Conservation (phyloP, 2,113 vertebrate genomes). For the Aleadryas rufinucha region DNA sequence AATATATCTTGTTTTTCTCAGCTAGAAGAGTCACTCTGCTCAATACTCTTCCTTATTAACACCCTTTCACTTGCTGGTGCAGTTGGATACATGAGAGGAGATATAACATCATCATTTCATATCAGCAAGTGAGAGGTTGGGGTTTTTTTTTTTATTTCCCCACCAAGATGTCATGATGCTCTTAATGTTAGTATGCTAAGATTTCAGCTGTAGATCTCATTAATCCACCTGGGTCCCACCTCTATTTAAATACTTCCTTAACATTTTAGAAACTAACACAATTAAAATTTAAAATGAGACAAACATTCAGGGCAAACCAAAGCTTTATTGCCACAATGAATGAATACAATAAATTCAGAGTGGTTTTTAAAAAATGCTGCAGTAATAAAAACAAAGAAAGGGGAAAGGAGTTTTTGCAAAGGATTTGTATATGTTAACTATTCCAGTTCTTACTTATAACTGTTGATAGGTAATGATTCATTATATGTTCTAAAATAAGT, state of each 20-base stretch:
- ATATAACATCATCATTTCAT: background rate
- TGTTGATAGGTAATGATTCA: background rate
- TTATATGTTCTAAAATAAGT: background rate
- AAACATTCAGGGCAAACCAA: background rate
- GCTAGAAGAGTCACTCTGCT: background rate
- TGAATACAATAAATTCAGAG: background rate
- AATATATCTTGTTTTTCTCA: slow-evolving; percentile 33
- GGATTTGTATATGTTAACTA: background rate
- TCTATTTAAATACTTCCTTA: background rate
- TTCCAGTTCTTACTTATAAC: background rate
- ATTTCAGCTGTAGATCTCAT: background rate
- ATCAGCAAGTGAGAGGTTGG: background rate
- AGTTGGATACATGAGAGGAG: background rate
- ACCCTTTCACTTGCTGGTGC: background rate
- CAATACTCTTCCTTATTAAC: background rate
- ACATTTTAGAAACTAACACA: background rate
- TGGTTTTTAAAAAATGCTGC: background rate
- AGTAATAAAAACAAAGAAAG: background rate
- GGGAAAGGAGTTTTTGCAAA: background rate
- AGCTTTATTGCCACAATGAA: background rate
- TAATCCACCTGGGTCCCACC: background rate
- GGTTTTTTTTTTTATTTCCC: background rate
- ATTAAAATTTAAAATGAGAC: background rate
- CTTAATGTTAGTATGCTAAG: background rate
- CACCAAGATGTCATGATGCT: background rate